phyloP scores from a whole-genome alignment of 1,140 invertebrate genomes.

The Lithobius niger region DNA sequence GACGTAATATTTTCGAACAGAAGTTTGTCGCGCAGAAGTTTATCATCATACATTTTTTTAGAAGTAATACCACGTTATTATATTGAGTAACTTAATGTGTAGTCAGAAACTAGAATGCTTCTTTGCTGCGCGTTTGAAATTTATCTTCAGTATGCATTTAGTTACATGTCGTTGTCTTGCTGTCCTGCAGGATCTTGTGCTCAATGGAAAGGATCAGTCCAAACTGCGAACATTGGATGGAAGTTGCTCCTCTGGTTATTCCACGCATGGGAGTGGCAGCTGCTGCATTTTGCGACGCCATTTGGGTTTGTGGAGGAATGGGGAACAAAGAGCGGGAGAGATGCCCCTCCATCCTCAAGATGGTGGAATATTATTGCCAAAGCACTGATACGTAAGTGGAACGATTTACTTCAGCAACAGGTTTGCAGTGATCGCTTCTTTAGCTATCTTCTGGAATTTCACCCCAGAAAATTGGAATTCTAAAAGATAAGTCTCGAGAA shows the following conservation, averaged over 20 bases:
- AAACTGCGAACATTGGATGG: background rate
- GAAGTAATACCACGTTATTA: no score
- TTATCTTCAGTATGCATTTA: no score
- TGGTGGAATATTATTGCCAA: background rate
- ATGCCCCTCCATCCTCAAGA: background rate
- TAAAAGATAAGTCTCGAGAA: no score
- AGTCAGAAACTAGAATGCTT: no score
- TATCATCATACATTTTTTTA: no score
- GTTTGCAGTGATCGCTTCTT: background rate
- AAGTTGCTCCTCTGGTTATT: background rate
- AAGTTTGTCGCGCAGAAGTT: no score
- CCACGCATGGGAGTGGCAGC: background rate
- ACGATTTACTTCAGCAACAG: background rate
- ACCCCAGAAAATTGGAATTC: background rate
- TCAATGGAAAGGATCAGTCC: background rate
- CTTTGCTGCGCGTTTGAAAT: no score
- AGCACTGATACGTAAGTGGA: background rate
- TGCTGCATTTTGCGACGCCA: background rate
- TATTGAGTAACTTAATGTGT: no score
- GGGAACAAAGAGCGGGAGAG: background rate
- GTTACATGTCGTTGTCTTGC: no score
- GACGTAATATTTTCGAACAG: no score
- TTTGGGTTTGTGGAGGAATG: conserved; percentile 4
- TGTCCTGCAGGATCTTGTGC: background rate
- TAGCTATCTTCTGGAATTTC: background rate